A percentile compares a stretch with the other conserved stretches of the same genome.
Evolutionary conservation across 2,113 vertebrate species (phyloP).

Genomic region (Aepyceros melampus): DNA sequence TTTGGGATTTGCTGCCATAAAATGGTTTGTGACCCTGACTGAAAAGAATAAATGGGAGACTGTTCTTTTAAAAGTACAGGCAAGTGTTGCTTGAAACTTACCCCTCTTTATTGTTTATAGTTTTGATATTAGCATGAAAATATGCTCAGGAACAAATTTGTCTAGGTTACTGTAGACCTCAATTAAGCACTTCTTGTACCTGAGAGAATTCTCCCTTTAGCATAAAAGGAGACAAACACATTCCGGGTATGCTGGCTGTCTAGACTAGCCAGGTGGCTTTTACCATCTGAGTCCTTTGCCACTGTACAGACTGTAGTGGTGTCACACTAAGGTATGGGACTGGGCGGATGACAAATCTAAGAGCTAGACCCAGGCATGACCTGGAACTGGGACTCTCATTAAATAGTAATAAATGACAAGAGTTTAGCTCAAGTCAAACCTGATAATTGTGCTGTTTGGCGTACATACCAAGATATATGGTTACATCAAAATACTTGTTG

Average conservation of each 20-base stretch:
- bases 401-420: neutral
- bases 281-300: neutral
- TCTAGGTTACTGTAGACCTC: neutral
- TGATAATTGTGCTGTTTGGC: neutral
- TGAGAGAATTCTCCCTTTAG: neutral
- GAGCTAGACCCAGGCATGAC: neutral
- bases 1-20: neutral
- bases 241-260: neutral
- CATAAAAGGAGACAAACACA: neutral
- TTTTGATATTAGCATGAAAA: slow-evolving; percentile 10
- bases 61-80: neutral
- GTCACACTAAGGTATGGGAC: neutral
- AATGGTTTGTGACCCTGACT: neutral
- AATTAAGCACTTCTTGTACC: neutral
- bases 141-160: neutral
- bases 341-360: neutral
- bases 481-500: neutral
- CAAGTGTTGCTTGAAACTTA: neutral
- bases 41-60: neutral
- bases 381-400: neutral
- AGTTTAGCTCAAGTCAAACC: neutral
- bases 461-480: neutral
- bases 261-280: neutral
- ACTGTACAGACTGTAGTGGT: neutral
- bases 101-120: neutral